A percentile compares a stretch with the other conserved stretches of the same genome.
Evolutionary conservation across 2,113 vertebrate species (phyloP).

Genomic region (Eonycteris spelaea): DNA sequence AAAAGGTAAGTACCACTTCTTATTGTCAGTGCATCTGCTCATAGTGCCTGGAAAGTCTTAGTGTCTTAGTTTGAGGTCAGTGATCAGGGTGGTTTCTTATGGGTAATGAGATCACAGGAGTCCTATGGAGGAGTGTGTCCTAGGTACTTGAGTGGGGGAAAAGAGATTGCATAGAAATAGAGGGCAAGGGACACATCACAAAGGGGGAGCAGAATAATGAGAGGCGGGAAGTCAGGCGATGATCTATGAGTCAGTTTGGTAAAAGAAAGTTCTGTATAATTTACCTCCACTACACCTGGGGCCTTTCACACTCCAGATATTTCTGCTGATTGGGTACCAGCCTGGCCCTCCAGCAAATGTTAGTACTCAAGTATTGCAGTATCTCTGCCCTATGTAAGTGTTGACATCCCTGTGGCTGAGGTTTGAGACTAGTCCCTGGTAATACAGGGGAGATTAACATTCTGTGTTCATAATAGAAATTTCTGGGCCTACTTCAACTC

Average conservation of each 20-base stretch:
- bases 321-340: neutral
- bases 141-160: neutral
- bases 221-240: constrained; percentile 28
- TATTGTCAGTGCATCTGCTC: neutral
- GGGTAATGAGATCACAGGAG: neutral
- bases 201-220: constrained; percentile 18
- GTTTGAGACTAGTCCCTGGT: neutral
- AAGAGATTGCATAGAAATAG: neutral
- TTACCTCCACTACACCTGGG: neutral
- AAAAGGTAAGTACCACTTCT: neutral
- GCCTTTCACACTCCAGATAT: neutral
- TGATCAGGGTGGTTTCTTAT: neutral
- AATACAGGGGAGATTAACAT: neutral
- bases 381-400: neutral
- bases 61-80: constrained; percentile 14
- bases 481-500: neutral
- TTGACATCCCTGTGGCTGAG: neutral
- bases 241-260: constrained; percentile 41
- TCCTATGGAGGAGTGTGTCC: neutral
- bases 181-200: neutral
- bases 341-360: neutral
- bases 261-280: neutral
- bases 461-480: constrained; percentile 33
- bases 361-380: neutral
- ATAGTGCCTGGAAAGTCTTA: neutral